These are phyloP conservation scores for Phyllotreta cruciferae DNA, from an alignment of 2,888 invertebrate genomes.

Conservation along the genomic window DNA sequence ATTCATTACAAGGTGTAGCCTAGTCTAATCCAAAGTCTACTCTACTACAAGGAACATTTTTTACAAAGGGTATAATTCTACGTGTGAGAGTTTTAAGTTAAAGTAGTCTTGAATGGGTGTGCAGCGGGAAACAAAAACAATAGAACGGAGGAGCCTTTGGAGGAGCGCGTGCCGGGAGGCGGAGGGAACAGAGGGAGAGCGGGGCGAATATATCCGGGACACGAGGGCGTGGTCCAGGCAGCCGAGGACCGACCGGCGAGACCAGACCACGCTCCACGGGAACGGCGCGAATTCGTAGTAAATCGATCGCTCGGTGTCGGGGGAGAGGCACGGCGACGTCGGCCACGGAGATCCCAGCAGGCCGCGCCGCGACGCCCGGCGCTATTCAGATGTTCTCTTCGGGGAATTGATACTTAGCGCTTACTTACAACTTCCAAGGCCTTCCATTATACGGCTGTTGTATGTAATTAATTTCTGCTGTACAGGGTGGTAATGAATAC, in stretches of 20 bases:
- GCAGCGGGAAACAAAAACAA: background rate
- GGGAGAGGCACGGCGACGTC: background rate
- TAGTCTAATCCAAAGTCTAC: too few species aligned
- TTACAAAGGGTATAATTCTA: too few species aligned
- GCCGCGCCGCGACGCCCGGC: constrained; percentile 7
- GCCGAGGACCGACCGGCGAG: constrained; percentile 8
- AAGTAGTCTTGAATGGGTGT: background rate
- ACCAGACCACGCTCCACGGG: background rate
- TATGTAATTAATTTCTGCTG: too few species aligned
- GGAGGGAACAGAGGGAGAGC: constrained; percentile 1
- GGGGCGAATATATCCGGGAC: constrained; percentile 27
- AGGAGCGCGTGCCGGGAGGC: constrained; percentile 2
- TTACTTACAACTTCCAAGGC: too few species aligned
- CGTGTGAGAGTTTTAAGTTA: too few species aligned
- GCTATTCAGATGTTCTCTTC: background rate
- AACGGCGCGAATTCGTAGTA: constrained; percentile 5
- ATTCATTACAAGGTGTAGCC: too few species aligned
- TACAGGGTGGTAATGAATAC: too few species aligned
- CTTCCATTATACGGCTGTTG: too few species aligned
- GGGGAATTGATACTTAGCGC: too few species aligned
- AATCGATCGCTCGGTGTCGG: constrained; percentile 11
- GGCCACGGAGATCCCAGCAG: background rate
- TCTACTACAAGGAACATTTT: too few species aligned
- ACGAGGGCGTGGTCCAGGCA: constrained; percentile 23
- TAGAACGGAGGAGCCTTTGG: too few species aligned